Conservation (phyloP, 2,113 vertebrate species). For the Isichthys henryi region DNA sequence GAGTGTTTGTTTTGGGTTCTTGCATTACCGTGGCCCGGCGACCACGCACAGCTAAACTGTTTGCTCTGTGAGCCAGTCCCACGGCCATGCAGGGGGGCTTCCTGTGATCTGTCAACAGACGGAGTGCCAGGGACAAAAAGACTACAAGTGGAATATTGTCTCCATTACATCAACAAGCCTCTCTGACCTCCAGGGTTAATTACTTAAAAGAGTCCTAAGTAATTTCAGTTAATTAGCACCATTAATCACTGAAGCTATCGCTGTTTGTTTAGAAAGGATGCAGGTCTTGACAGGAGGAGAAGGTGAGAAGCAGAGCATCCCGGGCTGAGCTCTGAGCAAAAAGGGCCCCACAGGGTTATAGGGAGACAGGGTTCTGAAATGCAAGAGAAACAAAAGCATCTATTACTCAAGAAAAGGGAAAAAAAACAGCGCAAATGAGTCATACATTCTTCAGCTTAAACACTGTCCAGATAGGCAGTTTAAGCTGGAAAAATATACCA, state of each 20-base stretch:
- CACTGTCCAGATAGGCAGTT: background rate
- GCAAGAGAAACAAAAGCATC: background rate
- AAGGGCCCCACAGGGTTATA: background rate
- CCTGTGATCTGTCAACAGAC: slow-evolving; percentile 13
- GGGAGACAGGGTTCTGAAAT: background rate
- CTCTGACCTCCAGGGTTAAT: slow-evolving; percentile 46
- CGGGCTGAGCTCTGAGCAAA: too few species aligned
- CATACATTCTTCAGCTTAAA: slow-evolving; percentile 7
- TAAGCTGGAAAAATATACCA: background rate
- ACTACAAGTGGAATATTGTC: slow-evolving; percentile 23
- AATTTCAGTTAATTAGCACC: slow-evolving; percentile 53
- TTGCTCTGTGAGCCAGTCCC: slow-evolving; percentile 24
- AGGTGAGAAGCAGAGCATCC: background rate
- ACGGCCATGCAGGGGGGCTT: background rate
- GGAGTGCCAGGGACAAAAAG: slow-evolving; percentile 8
- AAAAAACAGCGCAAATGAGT: background rate
- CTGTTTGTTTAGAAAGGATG: slow-evolving; percentile 22
- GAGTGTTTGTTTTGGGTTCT: slow-evolving; percentile 29
- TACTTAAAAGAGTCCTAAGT: slow-evolving; percentile 35
- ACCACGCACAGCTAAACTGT: slow-evolving; percentile 10
- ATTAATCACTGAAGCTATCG: slow-evolving; percentile 57
- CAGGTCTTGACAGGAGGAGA: background rate
- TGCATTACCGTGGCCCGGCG: slow-evolving; percentile 4
- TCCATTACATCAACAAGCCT: slow-evolving; percentile 51
- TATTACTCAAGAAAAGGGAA: background rate